A percentile compares a stretch with the other conserved stretches of the same genome.
phyloP scores from a whole-genome alignment of 2,113 vertebrate species.

The Menura novaehollandiae region DNA sequence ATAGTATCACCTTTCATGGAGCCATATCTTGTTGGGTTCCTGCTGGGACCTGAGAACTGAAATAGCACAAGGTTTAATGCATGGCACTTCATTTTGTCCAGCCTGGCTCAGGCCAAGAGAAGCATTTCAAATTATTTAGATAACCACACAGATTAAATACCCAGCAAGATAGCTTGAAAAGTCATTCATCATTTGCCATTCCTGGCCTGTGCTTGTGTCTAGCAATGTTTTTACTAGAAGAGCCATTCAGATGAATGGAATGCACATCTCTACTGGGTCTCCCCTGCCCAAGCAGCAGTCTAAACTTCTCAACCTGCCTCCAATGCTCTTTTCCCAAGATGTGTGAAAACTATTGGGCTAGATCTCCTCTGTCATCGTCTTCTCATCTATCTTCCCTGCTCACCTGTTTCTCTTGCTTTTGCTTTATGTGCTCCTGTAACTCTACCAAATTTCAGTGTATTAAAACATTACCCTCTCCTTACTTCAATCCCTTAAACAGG shows the following conservation, averaged over 20 bases:
- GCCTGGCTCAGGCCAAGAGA: slow-evolving; percentile 45
- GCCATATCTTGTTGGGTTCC: slow-evolving; percentile 8
- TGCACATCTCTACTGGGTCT: slow-evolving; percentile 3
- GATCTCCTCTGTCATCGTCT: neutral
- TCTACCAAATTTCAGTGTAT: neutral
- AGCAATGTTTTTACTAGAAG: slow-evolving; percentile 48
- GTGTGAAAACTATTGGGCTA: neutral
- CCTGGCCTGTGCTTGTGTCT: slow-evolving; percentile 33
- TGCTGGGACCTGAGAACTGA: slow-evolving; percentile 35
- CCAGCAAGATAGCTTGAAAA: slow-evolving; percentile 50
- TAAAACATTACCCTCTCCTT: neutral
- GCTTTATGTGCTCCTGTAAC: neutral
- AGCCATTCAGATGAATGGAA: slow-evolving; percentile 50
- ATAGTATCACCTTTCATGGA: slow-evolving; percentile 44
- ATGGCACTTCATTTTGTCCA: slow-evolving; percentile 48
- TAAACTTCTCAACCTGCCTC: neutral
- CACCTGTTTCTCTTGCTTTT: neutral
- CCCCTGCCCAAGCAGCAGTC: neutral
- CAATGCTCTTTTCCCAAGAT: neutral
- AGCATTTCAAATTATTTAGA: slow-evolving; percentile 62
- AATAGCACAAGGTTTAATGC: slow-evolving; percentile 37
- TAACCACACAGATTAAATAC: slow-evolving; percentile 59
- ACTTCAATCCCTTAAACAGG: neutral
- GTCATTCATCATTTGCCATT: slow-evolving; percentile 64
- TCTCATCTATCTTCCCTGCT: neutral